phyloP scores from a whole-genome alignment of 2,797 vertebrate genomes.

The Rachycentron canadum region DNA sequence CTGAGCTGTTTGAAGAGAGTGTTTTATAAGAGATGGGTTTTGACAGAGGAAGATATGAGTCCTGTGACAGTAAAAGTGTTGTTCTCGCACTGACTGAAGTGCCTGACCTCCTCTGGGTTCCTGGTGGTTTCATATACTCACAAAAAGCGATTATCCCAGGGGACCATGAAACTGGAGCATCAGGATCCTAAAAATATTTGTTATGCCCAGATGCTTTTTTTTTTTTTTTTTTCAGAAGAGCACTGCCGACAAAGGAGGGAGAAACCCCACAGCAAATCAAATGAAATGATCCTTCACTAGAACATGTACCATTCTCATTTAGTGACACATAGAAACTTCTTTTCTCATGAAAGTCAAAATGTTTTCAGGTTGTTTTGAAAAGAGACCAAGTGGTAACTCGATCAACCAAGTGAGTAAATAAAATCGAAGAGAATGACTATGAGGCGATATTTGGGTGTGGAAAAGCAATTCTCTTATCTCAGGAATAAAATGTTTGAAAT shows the following conservation, averaged over 20 bases:
- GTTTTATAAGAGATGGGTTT: slow-evolving; percentile 51
- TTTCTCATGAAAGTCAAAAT: slow-evolving; percentile 34
- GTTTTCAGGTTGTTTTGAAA: slow-evolving; percentile 43
- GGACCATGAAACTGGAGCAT: slow-evolving; percentile 74
- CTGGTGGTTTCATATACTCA: slow-evolving; percentile 50
- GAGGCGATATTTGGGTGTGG: background rate
- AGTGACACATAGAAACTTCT: background rate
- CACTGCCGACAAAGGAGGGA: slow-evolving; percentile 29
- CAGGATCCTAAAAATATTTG: slow-evolving; percentile 77
- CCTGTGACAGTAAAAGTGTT: slow-evolving; percentile 35
- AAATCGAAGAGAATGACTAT: slow-evolving; percentile 6
- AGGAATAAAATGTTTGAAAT: slow-evolving; percentile 5
- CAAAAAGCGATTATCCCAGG: slow-evolving; percentile 59
- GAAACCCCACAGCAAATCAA: slow-evolving; percentile 38
- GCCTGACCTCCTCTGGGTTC: slow-evolving; percentile 55
- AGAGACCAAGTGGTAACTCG: slow-evolving; percentile 31
- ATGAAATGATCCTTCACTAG: slow-evolving; percentile 22
- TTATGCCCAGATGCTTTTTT: slow-evolving; percentile 56
- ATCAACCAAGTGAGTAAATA: slow-evolving; percentile 4
- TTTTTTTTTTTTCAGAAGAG: slow-evolving; percentile 26
- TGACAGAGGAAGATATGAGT: slow-evolving; percentile 35
- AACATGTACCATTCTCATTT: slow-evolving; percentile 8
- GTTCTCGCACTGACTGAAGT: slow-evolving; percentile 25
- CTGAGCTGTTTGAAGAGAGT: slow-evolving; percentile 29
- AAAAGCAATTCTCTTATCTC: slow-evolving; percentile 1